Evolutionary conservation across 2,888 invertebrate species (phyloP), one percentile per base, ranked within the genome.

Genomic region (Eledone cirrhosa): DNA sequence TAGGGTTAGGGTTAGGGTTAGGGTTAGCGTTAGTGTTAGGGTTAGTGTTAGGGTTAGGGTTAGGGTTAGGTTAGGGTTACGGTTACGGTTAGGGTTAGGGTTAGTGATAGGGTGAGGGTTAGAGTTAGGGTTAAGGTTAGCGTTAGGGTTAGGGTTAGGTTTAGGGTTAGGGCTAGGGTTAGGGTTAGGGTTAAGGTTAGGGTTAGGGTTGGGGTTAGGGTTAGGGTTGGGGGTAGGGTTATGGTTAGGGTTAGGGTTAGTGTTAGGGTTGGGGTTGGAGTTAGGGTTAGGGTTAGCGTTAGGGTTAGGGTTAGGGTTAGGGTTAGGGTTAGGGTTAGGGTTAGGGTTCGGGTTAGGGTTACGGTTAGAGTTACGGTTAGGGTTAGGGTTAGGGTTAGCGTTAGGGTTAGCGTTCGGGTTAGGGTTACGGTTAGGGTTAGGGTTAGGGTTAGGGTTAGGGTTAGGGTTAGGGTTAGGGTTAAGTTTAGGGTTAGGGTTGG

Each of bases 211-310:
- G n/a, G n/a, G n/a, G n/a, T n/a, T n/a, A n/a, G n/a, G n/a, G n/a
- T n/a, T n/a, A n/a, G n/a, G n/a, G n/a, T n/a, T n/a, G n/a, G n/a
- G n/a, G n/a, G n/a, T n/a, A n/a, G n/a, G n/a, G n/a, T n/a, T n/a
- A n/a, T n/a, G n/a, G n/a, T n/a, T n/a, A n/a, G n/a, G n/a, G n/a
- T n/a, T n/a, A n/a, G n/a, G n/a, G n/a, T n/a, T n/a, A n/a, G n/a
- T n/a, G n/a, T n/a, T n/a, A n/a, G n/a, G n/a, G n/a, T n/a, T n/a
- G n/a, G n/a, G n/a, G n/a, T n/a, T n/a, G n/a, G n/a, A n/a, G n/a
- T n/a, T n/a, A n/a, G n/a, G 69, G 69, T 69, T 16, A 69, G 24
- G 24, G 69, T 69, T 69, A 69, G 69, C 13, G 69, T n/a, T 69
- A 69, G 24, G 69, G 69, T 29, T 69, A n/a, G 69, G 24, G 53